Evolutionary conservation across 2,888 invertebrate species (phyloP).

Genomic region (Parapristionchus giblindavisi): DNA sequence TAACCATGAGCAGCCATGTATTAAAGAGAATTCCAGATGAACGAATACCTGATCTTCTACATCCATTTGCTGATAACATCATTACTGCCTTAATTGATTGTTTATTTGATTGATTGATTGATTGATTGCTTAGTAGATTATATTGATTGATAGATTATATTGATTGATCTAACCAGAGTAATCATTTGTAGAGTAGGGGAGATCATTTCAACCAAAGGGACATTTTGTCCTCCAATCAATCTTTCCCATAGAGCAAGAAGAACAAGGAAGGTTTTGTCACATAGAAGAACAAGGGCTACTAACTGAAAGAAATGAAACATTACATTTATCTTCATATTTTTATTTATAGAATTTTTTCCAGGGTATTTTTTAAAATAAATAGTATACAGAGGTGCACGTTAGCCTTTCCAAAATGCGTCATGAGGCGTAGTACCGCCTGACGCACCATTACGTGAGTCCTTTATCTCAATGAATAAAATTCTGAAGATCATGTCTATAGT

Average conservation of each 20-base stretch:
- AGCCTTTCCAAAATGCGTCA: no score
- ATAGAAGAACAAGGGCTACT: conserved; percentile 46
- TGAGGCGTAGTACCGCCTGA: no score
- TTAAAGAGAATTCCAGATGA: conserved; percentile 89
- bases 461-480: no score
- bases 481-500: no score
- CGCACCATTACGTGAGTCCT: no score
- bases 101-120: no score
- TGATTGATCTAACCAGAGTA: conserved; percentile 52
- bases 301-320: conserved; percentile 43
- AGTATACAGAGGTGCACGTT: no score
- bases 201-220: conserved; percentile 58
- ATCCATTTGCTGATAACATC: conserved; percentile 50
- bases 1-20: conserved; percentile 84
- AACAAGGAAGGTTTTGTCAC: conserved; percentile 51
- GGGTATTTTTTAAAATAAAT: no score
- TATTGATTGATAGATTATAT: no score
- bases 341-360: no score
- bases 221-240: conserved; percentile 46
- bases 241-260: conserved; percentile 57
- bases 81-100: conserved; percentile 41
- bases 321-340: no score
- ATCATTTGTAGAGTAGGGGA: conserved; percentile 58
- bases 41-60: conserved; percentile 84
- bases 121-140: no score